Evolutionary conservation across 1,140 invertebrate genomes (phyloP).

Genomic region (Magallana ariakensis): DNA sequence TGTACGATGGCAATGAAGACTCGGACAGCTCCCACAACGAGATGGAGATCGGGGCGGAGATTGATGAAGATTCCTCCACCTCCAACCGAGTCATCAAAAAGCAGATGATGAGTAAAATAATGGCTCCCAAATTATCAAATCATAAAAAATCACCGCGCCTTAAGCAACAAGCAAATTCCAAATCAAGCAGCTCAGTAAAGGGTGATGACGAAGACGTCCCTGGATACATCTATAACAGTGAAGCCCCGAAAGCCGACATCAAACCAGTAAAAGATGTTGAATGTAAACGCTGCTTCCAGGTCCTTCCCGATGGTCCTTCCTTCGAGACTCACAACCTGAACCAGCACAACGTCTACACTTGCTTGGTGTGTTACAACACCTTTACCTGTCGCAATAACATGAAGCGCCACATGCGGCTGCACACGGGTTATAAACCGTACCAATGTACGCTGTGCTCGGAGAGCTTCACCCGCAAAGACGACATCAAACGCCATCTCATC

Average conservation of each 20-base stretch:
- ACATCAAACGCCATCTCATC: constrained; percentile 84
- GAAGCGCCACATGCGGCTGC: constrained; percentile 89
- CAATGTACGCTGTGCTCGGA: constrained; percentile 86
- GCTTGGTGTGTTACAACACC: constrained; percentile 66
- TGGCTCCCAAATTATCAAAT: neutral
- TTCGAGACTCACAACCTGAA: constrained; percentile 69
- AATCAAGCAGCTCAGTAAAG: neutral
- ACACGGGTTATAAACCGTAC: constrained; percentile 80
- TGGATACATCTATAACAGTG: constrained; percentile 32
- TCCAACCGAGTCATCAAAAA: constrained; percentile 25
- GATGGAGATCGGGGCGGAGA: neutral
- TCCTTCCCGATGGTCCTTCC: constrained; percentile 55
- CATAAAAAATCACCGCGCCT: neutral
- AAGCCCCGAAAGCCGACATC: neutral
- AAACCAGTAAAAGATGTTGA: constrained; percentile 53
- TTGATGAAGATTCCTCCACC: neutral
- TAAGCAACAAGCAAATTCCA: neutral
- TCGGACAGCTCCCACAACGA: constrained; percentile 11
- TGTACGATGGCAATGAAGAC: neutral
- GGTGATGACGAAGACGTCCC: neutral
- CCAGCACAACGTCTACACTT: constrained; percentile 68
- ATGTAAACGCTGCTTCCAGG: constrained; percentile 66
- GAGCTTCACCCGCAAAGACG: constrained; percentile 84
- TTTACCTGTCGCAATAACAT: constrained; percentile 82
- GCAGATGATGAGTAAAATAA: constrained; percentile 35